Conservation (phyloP, 2,888 invertebrate genomes). For the Nymphalis polychloros region DNA sequence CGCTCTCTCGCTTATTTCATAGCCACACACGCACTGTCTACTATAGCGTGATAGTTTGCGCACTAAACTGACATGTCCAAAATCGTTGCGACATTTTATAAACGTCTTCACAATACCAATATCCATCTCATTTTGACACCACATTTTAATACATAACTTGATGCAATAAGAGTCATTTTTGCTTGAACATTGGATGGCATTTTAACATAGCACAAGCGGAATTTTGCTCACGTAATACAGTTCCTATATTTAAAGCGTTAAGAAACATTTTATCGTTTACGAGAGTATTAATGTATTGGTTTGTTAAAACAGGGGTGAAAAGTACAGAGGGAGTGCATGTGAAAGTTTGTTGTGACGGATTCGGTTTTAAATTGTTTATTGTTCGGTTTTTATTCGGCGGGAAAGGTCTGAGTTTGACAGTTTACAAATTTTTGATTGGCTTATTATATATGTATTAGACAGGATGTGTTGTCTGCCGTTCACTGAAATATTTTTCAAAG, state of each 20-base stretch:
- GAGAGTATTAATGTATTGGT: slow-evolving; percentile 12
- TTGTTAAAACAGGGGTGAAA: slow-evolving; percentile 41
- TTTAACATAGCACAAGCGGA: slow-evolving; percentile 29
- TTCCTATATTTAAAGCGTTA: slow-evolving; percentile 41
- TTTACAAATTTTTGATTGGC: slow-evolving; percentile 36
- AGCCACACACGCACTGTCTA: slow-evolving; percentile 46
- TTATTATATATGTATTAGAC: slow-evolving; percentile 23
- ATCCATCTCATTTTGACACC: slow-evolving; percentile 40
- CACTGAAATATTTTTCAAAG: no score
- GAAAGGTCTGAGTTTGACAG: slow-evolving; percentile 39
- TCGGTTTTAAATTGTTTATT: slow-evolving; percentile 70
- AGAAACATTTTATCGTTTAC: slow-evolving; percentile 43
- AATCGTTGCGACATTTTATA: slow-evolving; percentile 76
- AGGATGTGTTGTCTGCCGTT: not conserved
- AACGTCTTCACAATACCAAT: slow-evolving; percentile 63
- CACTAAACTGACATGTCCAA: slow-evolving; percentile 74
- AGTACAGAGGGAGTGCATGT: slow-evolving; percentile 45
- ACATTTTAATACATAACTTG: slow-evolving; percentile 32
- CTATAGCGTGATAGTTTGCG: slow-evolving; percentile 63
- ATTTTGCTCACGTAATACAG: slow-evolving; percentile 12
- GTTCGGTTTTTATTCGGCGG: slow-evolving; percentile 43
- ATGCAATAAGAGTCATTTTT: slow-evolving; percentile 36
- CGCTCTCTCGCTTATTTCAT: slow-evolving; percentile 41
- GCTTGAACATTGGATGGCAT: slow-evolving; percentile 7
- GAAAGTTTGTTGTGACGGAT: slow-evolving; percentile 65